Percentiles rank a stretch among this genome's conserved stretches.
phyloP scores from a whole-genome alignment of 2,797 vertebrate genomes.

The Buceros bicornis region DNA sequence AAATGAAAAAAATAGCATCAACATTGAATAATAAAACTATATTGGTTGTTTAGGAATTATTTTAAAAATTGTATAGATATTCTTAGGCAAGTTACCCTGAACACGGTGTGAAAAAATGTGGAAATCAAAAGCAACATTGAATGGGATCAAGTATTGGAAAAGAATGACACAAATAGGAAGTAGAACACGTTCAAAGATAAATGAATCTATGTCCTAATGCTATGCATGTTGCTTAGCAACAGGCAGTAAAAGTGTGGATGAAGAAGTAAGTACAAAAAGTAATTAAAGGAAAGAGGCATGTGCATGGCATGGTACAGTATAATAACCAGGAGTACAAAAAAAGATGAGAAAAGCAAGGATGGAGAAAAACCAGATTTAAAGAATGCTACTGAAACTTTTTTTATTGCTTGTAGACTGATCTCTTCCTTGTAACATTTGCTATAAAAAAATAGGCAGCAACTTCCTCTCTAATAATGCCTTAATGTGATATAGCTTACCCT shows the following conservation, averaged over 20 bases:
- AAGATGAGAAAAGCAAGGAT: constrained; percentile 35
- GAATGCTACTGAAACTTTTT: constrained; percentile 11
- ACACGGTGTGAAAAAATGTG: constrained; percentile 3
- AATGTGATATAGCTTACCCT: not conserved
- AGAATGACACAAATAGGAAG: constrained; percentile 33
- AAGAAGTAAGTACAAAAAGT: constrained; percentile 69
- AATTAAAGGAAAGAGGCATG: constrained; percentile 71
- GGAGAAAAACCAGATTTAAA: constrained; percentile 34
- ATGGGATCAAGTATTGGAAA: constrained; percentile 23
- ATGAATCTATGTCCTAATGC: constrained; percentile 61
- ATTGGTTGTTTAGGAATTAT: not conserved
- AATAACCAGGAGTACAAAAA: constrained; percentile 41
- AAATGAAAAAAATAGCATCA: not conserved
- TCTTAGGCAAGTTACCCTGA: not conserved
- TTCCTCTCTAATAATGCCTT: constrained; percentile 6
- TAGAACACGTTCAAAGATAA: constrained; percentile 42
- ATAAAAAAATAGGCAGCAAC: not conserved
- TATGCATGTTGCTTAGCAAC: constrained; percentile 78
- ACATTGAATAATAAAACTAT: not conserved
- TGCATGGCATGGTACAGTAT: constrained; percentile 34
- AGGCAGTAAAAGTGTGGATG: constrained; percentile 61
- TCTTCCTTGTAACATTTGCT: not conserved
- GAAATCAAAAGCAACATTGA: constrained; percentile 22
- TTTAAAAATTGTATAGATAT: not conserved
- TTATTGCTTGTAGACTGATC: not conserved